Base-by-base conservation (phyloP, 2,888 invertebrate genomes). In the Cataglyphis rosenhaueri region DNA sequence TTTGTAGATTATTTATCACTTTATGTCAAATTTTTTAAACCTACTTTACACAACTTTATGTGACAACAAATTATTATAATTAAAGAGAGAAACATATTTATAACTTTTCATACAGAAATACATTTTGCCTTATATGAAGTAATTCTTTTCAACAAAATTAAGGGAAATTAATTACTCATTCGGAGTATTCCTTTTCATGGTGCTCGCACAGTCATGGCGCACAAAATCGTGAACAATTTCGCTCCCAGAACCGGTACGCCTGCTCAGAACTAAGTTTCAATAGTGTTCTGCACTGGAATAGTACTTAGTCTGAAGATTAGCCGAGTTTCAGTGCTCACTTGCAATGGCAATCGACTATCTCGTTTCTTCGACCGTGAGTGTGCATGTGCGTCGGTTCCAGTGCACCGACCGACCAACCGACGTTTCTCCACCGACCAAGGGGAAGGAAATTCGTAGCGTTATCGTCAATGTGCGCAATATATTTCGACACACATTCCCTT, bases 251-350 rank as follows among this genome's bases (percentile, higher is more conserved):
- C n/a, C 29, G 44, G 48, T 9, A 48, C 32, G 74, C 35, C 59
- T 32, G 48, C 12, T 18, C 32, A 48, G 75, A 70, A 83, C 64
- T 70, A 52, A 81, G 82, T 82, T 85, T 85, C 83, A 83, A 71
- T 79, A 79, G 66, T 76, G 55, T 76, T 73, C 41, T 59, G 75
- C 35, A 61, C 62, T 18, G 61, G 81, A 84, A 76, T 87, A 84
- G 78, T 81, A 84, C 82, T 86, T 84, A 83, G 84, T 70, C 82
- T 38, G 65, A 59, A 86, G 88, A 89, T 89, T 89, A 89, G 85
- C 83, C 79, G 85, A 89, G 88, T 89, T 89, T 83, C 85, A 78
- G 84, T 85, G 89, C 84, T 84, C 82, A n/a, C 74, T 61, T 44
- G 86, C 76, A 85, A 81, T 85, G 73, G 62, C 75, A 74, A 74